Conservation (phyloP, 2,113 vertebrate species). For the Heliornis fulica region DNA sequence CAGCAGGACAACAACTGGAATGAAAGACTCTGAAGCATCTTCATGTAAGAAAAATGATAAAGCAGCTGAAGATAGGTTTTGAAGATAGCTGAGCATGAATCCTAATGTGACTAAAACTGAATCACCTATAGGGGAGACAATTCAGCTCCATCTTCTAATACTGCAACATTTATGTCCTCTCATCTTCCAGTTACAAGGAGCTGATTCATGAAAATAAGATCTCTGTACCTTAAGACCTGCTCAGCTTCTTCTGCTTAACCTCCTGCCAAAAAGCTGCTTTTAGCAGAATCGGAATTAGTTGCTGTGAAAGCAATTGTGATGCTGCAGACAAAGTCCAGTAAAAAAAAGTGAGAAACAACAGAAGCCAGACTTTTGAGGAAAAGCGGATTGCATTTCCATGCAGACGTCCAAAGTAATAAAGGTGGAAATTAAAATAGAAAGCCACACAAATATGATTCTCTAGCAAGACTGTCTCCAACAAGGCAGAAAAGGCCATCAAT, state of each 20-base stretch:
- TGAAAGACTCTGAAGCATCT: background rate
- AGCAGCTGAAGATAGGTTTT: background rate
- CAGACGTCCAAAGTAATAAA: conserved; percentile 27
- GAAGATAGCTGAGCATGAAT: accelerated
- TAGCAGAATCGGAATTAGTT: conserved; percentile 23
- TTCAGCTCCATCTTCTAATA: background rate
- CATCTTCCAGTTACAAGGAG: background rate
- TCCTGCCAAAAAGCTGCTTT: conserved; percentile 27
- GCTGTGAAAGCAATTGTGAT: conserved; percentile 7
- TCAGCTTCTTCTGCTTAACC: conserved; percentile 8
- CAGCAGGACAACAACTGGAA: background rate
- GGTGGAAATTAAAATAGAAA: conserved; percentile 46
- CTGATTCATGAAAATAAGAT: conserved; percentile 24
- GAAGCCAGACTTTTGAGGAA: conserved; percentile 32
- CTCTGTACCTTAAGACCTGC: conserved; percentile 29
- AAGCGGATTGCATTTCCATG: background rate
- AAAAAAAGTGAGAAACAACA: background rate
- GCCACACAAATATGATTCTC: conserved; percentile 45
- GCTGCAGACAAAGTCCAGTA: conserved; percentile 1
- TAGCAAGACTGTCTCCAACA: conserved; percentile 48
- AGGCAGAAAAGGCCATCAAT: conserved; percentile 44
- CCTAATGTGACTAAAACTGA: background rate
- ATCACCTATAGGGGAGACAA: background rate
- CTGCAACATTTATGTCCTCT: background rate
- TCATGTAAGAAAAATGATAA: background rate